Base-by-base conservation (phyloP, 2,888 invertebrate species). In the Meghimatium bilineatum region DNA sequence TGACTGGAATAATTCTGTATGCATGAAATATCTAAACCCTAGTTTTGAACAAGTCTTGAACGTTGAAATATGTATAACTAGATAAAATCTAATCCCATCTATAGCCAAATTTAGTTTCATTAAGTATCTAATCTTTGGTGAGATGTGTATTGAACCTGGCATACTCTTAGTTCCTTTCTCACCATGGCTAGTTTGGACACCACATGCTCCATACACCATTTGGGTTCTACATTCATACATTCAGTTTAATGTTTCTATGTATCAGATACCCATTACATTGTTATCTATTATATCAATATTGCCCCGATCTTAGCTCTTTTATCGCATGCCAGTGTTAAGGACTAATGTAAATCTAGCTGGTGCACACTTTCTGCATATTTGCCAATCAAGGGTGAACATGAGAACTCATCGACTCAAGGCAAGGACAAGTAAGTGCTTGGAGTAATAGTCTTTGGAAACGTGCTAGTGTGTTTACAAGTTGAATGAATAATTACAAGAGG, bases 351-450 rank as follows among this genome's bases (percentile, higher is more conserved):
- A 23, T 52, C n/a, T 80, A 36, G 74, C 52, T n/a, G 32, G 75
- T 67, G 36, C 67, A 34, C 56, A 75, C 34, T 80, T 84, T 38
- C 75, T 80, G 67, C 84, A 84, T 60, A 56, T 84, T 23, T 84
- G 84, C 63, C 74, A 66, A n/a, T 84, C 84, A 44, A 72, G 80
- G 56, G 72, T 80, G 52, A 84, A 84, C 72, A 84, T 84, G 84
- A 72, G 84, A 52, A 66, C 38, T 66, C 84, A 84, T 69, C 72
- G 84, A 26, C 60, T 80, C 34, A 32, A 69, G 63, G 34, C 77
- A 34, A 36, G 36, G 29, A 44, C 69, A 77, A 82, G 82, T 82
- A 82, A 82, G 82, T 82, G 10, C 8, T 63, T 63, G 56, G 17
- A 17, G 56, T 56, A 23, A 56, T 23, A 56, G 56, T 56, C 20